Conservation (phyloP, 2,113 vertebrate genomes). For the Tragelaphus scriptus region DNA sequence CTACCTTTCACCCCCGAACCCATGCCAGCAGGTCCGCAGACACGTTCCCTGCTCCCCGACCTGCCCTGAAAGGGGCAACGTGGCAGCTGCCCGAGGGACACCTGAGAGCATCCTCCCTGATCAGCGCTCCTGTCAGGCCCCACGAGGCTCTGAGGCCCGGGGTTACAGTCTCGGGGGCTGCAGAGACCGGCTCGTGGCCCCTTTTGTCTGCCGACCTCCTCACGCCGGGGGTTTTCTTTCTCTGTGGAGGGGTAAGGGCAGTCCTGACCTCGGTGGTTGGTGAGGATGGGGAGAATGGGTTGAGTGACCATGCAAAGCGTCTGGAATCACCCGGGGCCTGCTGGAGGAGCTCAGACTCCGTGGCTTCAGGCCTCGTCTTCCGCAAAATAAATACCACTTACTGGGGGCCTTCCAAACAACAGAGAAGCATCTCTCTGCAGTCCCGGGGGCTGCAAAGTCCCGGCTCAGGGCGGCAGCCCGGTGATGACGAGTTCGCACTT, state of each 20-base stretch:
- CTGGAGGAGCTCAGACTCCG: background rate
- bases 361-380: background rate
- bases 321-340: background rate
- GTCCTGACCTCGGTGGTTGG: background rate
- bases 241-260: background rate
- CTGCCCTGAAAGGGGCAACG: background rate
- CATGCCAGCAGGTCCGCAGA: background rate
- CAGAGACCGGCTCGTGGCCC: fast-evolving
- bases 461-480: background rate
- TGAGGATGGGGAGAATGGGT: background rate
- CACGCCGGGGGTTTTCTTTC: background rate
- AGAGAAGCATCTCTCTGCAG: background rate
- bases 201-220: background rate
- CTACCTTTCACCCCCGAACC: background rate
- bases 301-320: background rate
- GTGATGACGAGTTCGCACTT: background rate
- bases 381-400: background rate
- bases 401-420: background rate
- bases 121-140: background rate
- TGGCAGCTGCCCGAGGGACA: background rate
- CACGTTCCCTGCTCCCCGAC: background rate
- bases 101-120: background rate
- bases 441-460: background rate
- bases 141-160: background rate
- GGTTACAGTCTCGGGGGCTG: too few relatives aligned